phyloP scores from a whole-genome alignment of 2,797 vertebrate genomes.

The Sphaeramia orbicularis region DNA sequence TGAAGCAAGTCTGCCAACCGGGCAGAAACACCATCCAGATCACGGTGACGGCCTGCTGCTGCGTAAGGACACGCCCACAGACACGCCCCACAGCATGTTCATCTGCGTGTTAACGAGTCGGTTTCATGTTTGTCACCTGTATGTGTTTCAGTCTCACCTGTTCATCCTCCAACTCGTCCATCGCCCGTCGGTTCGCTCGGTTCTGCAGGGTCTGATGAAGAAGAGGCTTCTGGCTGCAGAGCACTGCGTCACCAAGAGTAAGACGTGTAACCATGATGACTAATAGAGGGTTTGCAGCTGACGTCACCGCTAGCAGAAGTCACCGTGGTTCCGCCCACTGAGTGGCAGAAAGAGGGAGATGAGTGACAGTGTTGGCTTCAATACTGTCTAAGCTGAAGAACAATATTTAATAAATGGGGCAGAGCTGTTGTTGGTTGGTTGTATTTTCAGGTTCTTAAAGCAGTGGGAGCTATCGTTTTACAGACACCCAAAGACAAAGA shows the following conservation, averaged over 20 bases:
- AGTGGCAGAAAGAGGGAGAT: no score
- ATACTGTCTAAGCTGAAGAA: no score
- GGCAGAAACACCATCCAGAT: constrained; percentile 97
- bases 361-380: no score
- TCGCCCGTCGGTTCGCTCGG: constrained; percentile 91
- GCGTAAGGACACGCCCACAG: constrained; percentile 83
- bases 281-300: no score
- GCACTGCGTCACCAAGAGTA: constrained; percentile 95
- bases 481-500: no score
- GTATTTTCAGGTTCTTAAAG: no score
- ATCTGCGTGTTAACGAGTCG: no score
- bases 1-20: constrained; percentile 94
- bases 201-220: constrained; percentile 95
- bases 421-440: no score
- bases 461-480: no score
- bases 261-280: constrained; percentile 60
- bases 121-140: not conserved
- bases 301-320: no score
- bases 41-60: constrained; percentile 95
- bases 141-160: constrained; percentile 89
- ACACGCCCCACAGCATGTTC: not conserved
- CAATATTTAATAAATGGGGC: no score
- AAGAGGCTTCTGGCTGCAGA: constrained; percentile 94
- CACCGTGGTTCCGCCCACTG: no score
- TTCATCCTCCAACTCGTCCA: constrained; percentile 95